These are phyloP conservation scores for Anguilla anguilla DNA, from an alignment of 2,797 vertebrate species.

Conservation along the genomic window DNA sequence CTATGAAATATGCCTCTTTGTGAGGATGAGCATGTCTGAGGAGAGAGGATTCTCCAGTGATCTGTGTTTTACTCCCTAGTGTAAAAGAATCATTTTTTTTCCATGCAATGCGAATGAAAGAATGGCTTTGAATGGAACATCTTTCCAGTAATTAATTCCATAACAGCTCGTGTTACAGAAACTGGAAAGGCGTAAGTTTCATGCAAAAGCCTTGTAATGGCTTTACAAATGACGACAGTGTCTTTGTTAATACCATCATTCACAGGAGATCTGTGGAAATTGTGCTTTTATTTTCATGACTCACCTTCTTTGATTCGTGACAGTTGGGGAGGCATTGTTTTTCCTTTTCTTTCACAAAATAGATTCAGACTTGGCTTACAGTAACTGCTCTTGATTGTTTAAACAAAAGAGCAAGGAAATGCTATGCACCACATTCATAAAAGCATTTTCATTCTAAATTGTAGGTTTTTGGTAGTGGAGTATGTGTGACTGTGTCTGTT, in stretches of 20 bases:
- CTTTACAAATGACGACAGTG: neutral
- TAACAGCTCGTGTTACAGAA: conserved; percentile 4
- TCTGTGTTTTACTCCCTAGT: conserved; percentile 9
- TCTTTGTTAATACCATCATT: conserved; percentile 31
- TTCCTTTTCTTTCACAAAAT: neutral
- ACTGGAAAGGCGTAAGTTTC: neutral
- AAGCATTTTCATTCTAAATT: neutral
- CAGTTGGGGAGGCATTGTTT: conserved; percentile 12
- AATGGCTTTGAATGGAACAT: neutral
- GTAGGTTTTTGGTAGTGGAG: neutral
- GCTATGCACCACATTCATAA: neutral
- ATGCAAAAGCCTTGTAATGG: conserved; percentile 8
- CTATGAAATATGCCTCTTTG: neutral
- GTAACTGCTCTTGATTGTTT: neutral
- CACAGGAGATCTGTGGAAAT: conserved; percentile 21
- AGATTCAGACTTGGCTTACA: conserved; percentile 6
- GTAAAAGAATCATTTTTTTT: neutral
- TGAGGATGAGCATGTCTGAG: neutral
- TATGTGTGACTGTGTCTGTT: neutral
- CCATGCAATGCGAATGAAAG: neutral
- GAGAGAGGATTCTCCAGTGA: neutral
- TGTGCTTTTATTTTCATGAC: conserved; percentile 18
- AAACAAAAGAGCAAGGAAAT: neutral
- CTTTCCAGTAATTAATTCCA: conserved; percentile 21
- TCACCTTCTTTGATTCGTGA: conserved; percentile 17